Percentiles rank a stretch among this genome's conserved stretches.
Evolutionary conservation across 2,888 invertebrate species (phyloP).

Genomic region (Gortyna flavago): DNA sequence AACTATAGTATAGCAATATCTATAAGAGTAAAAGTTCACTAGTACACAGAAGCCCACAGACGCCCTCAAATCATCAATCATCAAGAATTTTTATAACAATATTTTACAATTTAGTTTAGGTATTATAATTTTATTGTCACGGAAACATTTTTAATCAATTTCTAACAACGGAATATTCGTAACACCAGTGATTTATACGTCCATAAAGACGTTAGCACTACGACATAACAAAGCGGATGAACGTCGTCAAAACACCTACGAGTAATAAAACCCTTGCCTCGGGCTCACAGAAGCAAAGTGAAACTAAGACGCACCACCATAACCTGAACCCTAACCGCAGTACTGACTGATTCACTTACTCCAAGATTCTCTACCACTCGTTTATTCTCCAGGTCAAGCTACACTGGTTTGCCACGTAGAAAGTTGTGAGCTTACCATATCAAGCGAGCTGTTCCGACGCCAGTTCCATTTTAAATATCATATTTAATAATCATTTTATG

Average conservation of each 20-base stretch:
- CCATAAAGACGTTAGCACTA: constrained; percentile 76
- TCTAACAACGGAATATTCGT: constrained; percentile 63
- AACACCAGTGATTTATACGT: constrained; percentile 64
- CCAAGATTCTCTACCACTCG: constrained; percentile 45
- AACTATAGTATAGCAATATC: neutral
- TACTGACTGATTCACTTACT: constrained; percentile 22
- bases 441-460: constrained; percentile 74
- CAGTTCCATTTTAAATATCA: constrained; percentile 76
- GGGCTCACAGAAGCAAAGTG: constrained; percentile 83
- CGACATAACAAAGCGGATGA: constrained; percentile 72
- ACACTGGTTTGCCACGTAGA: constrained; percentile 76
- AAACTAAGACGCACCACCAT: constrained; percentile 75
- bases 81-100: constrained; percentile 21
- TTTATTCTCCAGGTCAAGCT: constrained; percentile 67
- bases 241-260: constrained; percentile 78
- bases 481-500: constrained; percentile 75
- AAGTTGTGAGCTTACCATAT: constrained; percentile 83
- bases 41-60: constrained; percentile 2
- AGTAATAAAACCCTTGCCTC: constrained; percentile 78
- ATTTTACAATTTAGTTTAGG: constrained; percentile 40
- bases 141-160: constrained; percentile 58
- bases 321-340: constrained; percentile 67
- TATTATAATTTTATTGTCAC: constrained; percentile 51
- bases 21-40: constrained; percentile 3
- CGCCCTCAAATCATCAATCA: constrained; percentile 41